These are phyloP conservation scores for Prunella fulvescens DNA, from an alignment of 2,113 vertebrate genomes.

Conservation along the genomic window DNA sequence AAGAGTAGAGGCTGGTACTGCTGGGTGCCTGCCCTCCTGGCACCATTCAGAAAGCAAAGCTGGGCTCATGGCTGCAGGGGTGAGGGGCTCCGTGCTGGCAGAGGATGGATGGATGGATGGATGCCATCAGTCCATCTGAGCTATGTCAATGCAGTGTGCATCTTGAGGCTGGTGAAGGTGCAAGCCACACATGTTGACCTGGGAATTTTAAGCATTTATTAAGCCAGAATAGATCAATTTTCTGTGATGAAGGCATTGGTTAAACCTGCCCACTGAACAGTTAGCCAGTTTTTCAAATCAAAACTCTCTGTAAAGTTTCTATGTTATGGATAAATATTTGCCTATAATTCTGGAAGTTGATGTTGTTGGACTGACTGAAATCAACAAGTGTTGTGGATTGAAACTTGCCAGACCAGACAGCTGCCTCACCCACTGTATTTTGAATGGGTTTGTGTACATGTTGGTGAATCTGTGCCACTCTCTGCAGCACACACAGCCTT, in stretches of 20 bases:
- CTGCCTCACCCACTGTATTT: fast-evolving
- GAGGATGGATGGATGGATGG: neutral
- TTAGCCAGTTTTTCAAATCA: neutral
- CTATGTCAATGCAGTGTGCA: neutral
- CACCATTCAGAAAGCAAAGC: neutral
- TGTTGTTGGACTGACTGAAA: neutral
- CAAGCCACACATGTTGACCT: fast-evolving
- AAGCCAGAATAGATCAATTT: neutral
- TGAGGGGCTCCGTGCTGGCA: neutral
- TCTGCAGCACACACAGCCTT: neutral
- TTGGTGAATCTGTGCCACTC: neutral
- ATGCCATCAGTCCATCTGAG: neutral
- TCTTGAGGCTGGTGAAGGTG: neutral
- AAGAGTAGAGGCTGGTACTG: neutral
- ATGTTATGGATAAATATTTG: neutral
- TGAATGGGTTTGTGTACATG: neutral
- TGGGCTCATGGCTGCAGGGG: neutral
- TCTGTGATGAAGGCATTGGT: neutral
- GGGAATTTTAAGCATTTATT: neutral
- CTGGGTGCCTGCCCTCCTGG: neutral
- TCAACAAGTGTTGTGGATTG: neutral
- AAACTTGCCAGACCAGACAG: neutral
- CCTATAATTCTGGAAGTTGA: neutral
- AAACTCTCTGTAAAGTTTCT: neutral
- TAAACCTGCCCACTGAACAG: neutral